phyloP scores from a whole-genome alignment of 1,140 invertebrate genomes.

The Leptonema lineaticorne region DNA sequence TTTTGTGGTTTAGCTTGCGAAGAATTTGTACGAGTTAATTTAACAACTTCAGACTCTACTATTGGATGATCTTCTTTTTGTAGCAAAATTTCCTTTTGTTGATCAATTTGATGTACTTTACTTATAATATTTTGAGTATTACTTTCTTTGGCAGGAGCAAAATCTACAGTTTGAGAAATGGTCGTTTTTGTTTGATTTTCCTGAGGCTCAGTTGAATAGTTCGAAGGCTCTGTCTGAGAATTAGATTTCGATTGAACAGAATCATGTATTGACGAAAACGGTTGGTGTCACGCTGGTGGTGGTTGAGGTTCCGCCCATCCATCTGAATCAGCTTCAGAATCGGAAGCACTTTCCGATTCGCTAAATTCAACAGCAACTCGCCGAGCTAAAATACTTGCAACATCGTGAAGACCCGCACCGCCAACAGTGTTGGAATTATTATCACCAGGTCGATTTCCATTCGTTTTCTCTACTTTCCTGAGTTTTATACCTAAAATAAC shows the following conservation, averaged over 20 bases:
- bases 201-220: not conserved
- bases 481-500: conserved; percentile 88
- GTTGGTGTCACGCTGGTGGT: conserved; percentile 58
- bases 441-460: conserved; percentile 32
- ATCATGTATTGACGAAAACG: conserved; percentile 44
- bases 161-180: not conserved
- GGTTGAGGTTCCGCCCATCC: conserved; percentile 58
- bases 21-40: not conserved
- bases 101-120: not conserved
- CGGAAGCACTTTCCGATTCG: conserved; percentile 81
- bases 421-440: conserved; percentile 37
- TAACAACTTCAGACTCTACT: not conserved
- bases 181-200: conserved; percentile 3
- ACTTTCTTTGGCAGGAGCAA: not conserved
- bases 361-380: conserved; percentile 93
- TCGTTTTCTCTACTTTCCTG: conserved; percentile 83
- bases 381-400: conserved; percentile 91
- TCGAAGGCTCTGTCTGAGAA: conserved; percentile 10
- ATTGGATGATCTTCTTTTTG: not conserved
- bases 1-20: conserved; percentile 1
- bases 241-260: not conserved
- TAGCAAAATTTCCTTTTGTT: conserved; percentile 40
- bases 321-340: conserved; percentile 58
- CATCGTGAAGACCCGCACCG: conserved; percentile 81
- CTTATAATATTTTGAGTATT: not conserved